phyloP scores from a whole-genome alignment of 2,888 invertebrate species.

The Latheticus oryzae region DNA sequence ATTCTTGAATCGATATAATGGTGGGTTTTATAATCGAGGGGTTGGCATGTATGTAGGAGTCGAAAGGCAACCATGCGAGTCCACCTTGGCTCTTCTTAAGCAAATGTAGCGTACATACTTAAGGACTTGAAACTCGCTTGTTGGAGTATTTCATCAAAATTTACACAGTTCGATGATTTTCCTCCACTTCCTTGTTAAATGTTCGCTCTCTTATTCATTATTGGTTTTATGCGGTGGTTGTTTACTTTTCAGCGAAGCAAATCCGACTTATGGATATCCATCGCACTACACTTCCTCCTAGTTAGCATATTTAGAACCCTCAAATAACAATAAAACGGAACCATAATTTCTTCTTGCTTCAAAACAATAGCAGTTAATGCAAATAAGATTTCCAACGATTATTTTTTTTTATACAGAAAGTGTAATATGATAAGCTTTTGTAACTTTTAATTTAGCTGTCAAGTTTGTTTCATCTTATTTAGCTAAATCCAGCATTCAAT shows the following conservation, averaged over 20 bases:
- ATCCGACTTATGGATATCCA: slow-evolving; percentile 38
- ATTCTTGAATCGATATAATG: too few species aligned
- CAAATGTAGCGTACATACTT: slow-evolving; percentile 61
- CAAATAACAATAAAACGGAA: slow-evolving; percentile 40
- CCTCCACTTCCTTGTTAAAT: slow-evolving; percentile 56
- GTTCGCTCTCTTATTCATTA: slow-evolving; percentile 51
- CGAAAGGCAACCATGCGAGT: slow-evolving; percentile 55
- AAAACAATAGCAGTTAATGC: slow-evolving; percentile 40
- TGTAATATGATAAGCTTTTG: slow-evolving; percentile 34
- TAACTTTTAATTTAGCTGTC: slow-evolving; percentile 41
- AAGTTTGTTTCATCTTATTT: slow-evolving; percentile 15
- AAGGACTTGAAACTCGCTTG: slow-evolving; percentile 54
- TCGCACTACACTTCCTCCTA: slow-evolving; percentile 39
- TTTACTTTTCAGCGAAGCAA: slow-evolving; percentile 44
- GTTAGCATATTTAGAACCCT: slow-evolving; percentile 40
- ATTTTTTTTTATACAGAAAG: slow-evolving; percentile 42
- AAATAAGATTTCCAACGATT: background rate
- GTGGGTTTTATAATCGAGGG: too few species aligned
- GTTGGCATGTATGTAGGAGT: slow-evolving; percentile 58
- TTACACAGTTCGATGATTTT: slow-evolving; percentile 55
- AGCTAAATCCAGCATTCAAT: slow-evolving; percentile 32
- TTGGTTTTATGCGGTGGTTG: slow-evolving; percentile 53
- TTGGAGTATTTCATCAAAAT: slow-evolving; percentile 58
- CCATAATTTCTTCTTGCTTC: slow-evolving; percentile 36
- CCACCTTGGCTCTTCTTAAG: slow-evolving; percentile 59